Evolutionary conservation across 2,113 vertebrate genomes (phyloP), one percentile per base, ranked within the genome.

Genomic region (Tetraodon nigroviridis): DNA sequence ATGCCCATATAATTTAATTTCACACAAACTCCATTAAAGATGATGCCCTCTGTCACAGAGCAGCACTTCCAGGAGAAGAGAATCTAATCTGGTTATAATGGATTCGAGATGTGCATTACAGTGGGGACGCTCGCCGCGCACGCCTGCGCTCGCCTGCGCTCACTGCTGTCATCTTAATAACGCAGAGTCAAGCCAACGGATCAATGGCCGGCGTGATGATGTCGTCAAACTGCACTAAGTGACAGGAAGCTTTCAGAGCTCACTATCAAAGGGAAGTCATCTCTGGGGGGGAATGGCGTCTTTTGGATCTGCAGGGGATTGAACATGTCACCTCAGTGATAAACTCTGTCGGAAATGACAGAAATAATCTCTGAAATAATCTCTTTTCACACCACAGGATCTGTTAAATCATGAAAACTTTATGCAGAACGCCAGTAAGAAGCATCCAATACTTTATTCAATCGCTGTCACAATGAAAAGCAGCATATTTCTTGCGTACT

Each of bases 11-110:
- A 92, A 93, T 93, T 93, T 93, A 89, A 94, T 94, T 94, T 92
- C 91, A 91, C 90, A 92, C 92, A 92, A 91, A 94, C 92, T 92
- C 91, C 92, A 94, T 93, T 92, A 92, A 92, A 92, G 91, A 93
- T 90, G 89, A 92, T 90, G 91, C 89, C 88, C 90, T 91, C 89
- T 91, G 89, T 92, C 91, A 92, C 90, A 89, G 88, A 91, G 89
- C 84, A 87, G 85, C 83, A 87, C 92, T 92, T 94, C 91, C 93
- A 93, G 90, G 89, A 90, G 89, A 89, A 90, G 90, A 81, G 90
- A 90, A 89, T 87, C 90, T 86, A 93, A 94, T 92, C 87, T 89
- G 85, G 90, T 93, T 94, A 93, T 90, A 92, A 93, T 93, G 92
- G 93, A 93, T 92, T 79, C 82, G 89, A 90, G 89, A 91, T 91